These are phyloP conservation scores for Montifringilla adamsi DNA, from an alignment of 2,113 vertebrate genomes.

Conservation along the genomic window DNA sequence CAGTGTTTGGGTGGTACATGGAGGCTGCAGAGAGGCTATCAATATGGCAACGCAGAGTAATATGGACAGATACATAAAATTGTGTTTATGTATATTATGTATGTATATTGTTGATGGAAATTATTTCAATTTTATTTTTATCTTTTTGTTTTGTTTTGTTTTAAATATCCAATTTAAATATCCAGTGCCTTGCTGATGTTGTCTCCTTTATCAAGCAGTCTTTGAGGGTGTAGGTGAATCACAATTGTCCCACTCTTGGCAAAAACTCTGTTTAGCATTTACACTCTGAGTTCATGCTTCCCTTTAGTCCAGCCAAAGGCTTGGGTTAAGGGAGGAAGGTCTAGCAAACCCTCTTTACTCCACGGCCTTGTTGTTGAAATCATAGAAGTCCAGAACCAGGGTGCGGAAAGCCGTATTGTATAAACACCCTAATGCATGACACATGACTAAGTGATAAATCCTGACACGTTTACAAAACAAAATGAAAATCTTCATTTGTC, in stretches of 20 bases:
- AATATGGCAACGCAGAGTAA: neutral
- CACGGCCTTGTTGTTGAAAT: conserved; percentile 66
- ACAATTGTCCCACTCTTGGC: neutral
- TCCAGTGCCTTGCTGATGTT: neutral
- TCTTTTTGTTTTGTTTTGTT: neutral
- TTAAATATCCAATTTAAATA: neutral
- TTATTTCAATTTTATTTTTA: neutral
- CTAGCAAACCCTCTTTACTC: conserved; percentile 26
- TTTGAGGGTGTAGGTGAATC: neutral
- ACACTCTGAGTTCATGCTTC: neutral
- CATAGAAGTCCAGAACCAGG: conserved; percentile 61
- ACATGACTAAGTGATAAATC: conserved; percentile 77
- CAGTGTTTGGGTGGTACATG: neutral
- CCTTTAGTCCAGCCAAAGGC: neutral
- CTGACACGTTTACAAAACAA: conserved; percentile 81
- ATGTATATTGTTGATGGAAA: neutral
- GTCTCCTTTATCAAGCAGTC: neutral
- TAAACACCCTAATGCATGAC: conserved; percentile 78
- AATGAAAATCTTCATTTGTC: conserved; percentile 77
- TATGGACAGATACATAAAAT: rapidly evolving
- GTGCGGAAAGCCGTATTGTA: conserved; percentile 73
- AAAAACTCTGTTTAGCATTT: neutral
- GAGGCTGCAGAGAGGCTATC: neutral
- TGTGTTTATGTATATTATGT: too few relatives aligned
- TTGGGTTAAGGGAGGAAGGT: neutral